Conservation (phyloP, 2,888 invertebrate species). For the Ophion ellenae region DNA sequence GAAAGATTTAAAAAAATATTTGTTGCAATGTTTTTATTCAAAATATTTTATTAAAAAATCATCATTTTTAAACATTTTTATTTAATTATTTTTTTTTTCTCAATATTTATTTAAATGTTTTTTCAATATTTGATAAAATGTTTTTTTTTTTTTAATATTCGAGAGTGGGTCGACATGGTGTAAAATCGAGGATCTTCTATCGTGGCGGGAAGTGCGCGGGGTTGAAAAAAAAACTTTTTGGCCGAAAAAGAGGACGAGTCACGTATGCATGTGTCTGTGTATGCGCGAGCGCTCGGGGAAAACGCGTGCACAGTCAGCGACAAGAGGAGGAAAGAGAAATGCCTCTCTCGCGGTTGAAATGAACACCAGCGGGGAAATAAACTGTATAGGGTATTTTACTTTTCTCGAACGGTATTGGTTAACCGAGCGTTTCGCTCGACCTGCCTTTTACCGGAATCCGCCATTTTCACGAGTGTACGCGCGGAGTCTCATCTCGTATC, state of each 20-base stretch:
- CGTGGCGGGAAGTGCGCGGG: constrained; percentile 33
- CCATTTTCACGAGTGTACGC: constrained; percentile 54
- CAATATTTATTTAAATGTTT: too few species aligned
- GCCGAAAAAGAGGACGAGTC: constrained; percentile 3
- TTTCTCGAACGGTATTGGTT: constrained; percentile 75
- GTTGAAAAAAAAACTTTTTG: constrained; percentile 36
- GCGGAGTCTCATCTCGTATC: constrained; percentile 23
- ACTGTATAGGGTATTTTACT: constrained; percentile 81
- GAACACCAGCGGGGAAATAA: constrained; percentile 78
- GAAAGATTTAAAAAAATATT: too few species aligned
- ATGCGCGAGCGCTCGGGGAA: constrained; percentile 48
- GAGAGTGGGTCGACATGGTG: too few species aligned
- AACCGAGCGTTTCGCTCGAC: constrained; percentile 66
- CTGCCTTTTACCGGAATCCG: constrained; percentile 55
- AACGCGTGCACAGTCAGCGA: constrained; percentile 76
- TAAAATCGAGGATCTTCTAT: too few species aligned
- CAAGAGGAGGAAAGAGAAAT: constrained; percentile 65
- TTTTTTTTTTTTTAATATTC: too few species aligned
- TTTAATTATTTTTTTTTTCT: too few species aligned
- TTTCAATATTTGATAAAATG: too few species aligned
- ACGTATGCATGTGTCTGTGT: background rate
- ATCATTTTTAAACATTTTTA: too few species aligned
- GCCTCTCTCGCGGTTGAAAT: constrained; percentile 68
- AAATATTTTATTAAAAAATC: too few species aligned
- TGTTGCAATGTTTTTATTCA: too few species aligned